A percentile compares a stretch with the other conserved stretches of the same genome.
Conservation (phyloP, 2,113 vertebrate species). For the Embiotoca jacksoni region DNA sequence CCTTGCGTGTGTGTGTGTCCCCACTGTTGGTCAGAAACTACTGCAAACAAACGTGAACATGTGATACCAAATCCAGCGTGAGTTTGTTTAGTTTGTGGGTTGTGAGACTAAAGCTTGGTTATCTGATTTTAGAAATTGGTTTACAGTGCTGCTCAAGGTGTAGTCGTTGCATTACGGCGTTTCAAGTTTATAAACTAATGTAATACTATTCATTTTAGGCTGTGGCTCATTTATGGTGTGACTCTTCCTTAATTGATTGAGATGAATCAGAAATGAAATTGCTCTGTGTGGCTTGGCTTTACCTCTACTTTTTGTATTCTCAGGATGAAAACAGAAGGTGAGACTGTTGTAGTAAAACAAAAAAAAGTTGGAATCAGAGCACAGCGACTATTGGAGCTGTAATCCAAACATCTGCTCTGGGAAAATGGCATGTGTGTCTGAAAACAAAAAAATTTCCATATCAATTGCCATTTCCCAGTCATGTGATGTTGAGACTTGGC, state of each 20-base stretch:
- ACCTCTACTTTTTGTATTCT: conserved; percentile 51
- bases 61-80: not conserved
- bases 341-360: conserved; percentile 42
- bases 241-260: not conserved
- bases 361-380: conserved; percentile 60
- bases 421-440: conserved; percentile 47
- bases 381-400: conserved; percentile 36
- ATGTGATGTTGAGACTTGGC: conserved; percentile 8
- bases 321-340: conserved; percentile 51
- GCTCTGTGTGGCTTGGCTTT: conserved; percentile 26
- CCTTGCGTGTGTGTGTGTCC: not conserved
- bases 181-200: not conserved
- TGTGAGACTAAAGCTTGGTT: not conserved
- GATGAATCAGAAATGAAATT: not conserved
- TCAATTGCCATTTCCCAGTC: conserved; percentile 23
- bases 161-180: not conserved
- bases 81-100: not conserved
- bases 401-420: conserved; percentile 69
- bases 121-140: not conserved
- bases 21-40: conserved; percentile 14
- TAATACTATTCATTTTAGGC: not conserved
- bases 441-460: conserved; percentile 43
- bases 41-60: not conserved
- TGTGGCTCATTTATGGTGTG: not conserved
- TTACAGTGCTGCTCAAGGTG: not conserved